Base-by-base conservation (phyloP, 2,797 vertebrate genomes). In the Chaetodon trifasciatus region DNA sequence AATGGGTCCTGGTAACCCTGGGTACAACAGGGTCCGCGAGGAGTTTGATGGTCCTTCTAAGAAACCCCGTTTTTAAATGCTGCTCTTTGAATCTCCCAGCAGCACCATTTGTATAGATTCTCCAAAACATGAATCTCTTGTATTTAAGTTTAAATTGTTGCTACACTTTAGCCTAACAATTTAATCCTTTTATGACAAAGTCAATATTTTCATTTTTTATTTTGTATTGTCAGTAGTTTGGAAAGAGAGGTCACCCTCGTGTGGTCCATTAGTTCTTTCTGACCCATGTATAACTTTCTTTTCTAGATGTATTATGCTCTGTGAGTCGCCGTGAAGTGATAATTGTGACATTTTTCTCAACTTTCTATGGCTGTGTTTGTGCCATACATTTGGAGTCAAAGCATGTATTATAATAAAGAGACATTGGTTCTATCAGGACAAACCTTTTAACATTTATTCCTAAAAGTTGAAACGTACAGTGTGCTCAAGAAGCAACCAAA, bases 11-110 rank as follows among this genome's bases (percentile, higher is more conserved):
- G 94, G 95, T 91, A 95, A 94, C 87, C 75, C 92, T 83, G 97
- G 96, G 92, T 99, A 97, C 93, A 97, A 97, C 96, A 97, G 98
- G 95, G 98, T 97, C 93, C 98, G 98, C 74, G 98, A 99, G 96
- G 98, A 99, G 94, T 99, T 98, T 96, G 98, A 99, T 82, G 97
- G 97, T 88, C 97, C 98, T 85, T 92, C 97, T 96, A 99, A 99
- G 97, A 99, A 99, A 92, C 94, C 98, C 93, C 97, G 98, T 93
- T 99, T 99, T 97, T 99, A 98, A 89, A 85, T 74, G 53, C 84
- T 92, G 88, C 84, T 71, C 60, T 90, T 85, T 88, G 87, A 86
- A 47, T 86, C 86, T 88, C 83, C 58, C 74, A 74, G 91, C 88
- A 87, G 92, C 91, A 83, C 73, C 89, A 78, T 93, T 93, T 95